These are phyloP conservation scores for Euzophera pinguis DNA, from an alignment of 2,888 invertebrate genomes.

Conservation along the genomic window DNA sequence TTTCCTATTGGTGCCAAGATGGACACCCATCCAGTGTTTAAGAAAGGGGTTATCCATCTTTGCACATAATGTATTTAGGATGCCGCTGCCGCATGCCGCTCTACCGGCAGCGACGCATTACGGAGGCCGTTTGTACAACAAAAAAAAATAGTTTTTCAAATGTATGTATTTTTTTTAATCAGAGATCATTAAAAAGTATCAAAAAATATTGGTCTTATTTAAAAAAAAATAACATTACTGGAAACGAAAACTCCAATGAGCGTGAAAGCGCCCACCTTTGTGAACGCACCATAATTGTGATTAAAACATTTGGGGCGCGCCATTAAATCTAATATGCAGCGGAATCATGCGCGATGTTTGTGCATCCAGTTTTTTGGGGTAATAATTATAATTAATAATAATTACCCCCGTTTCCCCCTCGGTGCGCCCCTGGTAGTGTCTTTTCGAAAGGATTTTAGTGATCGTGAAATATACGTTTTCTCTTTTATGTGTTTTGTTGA, in stretches of 20 bases:
- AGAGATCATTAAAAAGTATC: too few species aligned
- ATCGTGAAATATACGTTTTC: neutral
- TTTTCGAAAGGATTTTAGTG: constrained; percentile 7
- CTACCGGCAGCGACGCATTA: too few species aligned
- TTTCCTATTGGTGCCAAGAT: too few species aligned
- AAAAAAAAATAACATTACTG: neutral
- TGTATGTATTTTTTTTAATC: too few species aligned
- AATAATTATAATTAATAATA: constrained; percentile 54
- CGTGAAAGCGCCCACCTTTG: constrained; percentile 18
- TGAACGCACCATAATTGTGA: constrained; percentile 44
- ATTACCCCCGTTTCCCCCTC: constrained; percentile 28
- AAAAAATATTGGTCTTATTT: too few species aligned
- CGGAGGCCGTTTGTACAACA: too few species aligned
- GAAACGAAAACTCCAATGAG: constrained; percentile 6
- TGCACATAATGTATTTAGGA: too few species aligned
- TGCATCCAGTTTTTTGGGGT: constrained; percentile 51
- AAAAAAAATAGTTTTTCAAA: too few species aligned
- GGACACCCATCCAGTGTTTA: too few species aligned
- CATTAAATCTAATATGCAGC: constrained; percentile 74
- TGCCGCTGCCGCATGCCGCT: too few species aligned
- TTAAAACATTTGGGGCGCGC: constrained; percentile 68
- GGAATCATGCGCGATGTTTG: constrained; percentile 58
- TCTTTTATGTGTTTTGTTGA: neutral
- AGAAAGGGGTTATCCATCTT: too few species aligned
- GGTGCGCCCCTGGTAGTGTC: constrained; percentile 12